A percentile compares a stretch with the other conserved stretches of the same genome.
Conservation (phyloP, 1,140 invertebrate genomes). For the Telenomus remus region DNA sequence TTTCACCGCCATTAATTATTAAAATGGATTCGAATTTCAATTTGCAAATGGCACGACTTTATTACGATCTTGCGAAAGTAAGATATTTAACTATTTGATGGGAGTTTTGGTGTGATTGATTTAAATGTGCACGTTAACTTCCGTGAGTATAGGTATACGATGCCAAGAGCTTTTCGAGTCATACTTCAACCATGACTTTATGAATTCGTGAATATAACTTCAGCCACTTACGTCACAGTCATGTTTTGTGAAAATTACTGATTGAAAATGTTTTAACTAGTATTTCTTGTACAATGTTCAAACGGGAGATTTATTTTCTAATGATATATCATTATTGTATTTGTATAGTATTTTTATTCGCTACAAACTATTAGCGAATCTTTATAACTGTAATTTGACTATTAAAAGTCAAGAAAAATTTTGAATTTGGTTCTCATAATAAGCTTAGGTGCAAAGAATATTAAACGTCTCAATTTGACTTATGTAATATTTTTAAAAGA, state of each 20-base stretch:
- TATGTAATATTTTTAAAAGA: too few relatives aligned
- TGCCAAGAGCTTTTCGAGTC: conserved; percentile 5
- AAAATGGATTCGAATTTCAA: neutral
- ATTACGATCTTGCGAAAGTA: conserved; percentile 18
- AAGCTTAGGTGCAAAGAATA: too few relatives aligned
- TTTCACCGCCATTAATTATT: conserved; percentile 30
- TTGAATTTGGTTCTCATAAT: too few relatives aligned
- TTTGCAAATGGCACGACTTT: conserved; percentile 5
- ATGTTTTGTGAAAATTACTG: neutral
- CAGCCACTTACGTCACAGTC: conserved; percentile 5
- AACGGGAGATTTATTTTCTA: conserved; percentile 1
- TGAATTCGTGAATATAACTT: conserved; percentile 6
- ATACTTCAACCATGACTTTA: conserved; percentile 6
- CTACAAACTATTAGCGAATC: too few relatives aligned
- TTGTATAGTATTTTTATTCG: too few relatives aligned
- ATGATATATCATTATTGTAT: neutral
- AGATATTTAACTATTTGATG: conserved; percentile 11
- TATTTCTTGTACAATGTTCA: neutral
- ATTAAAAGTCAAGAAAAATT: too few relatives aligned
- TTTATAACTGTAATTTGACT: too few relatives aligned
- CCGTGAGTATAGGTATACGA: conserved; percentile 17
- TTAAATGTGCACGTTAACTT: conserved; percentile 7
- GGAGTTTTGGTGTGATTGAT: conserved; percentile 1
- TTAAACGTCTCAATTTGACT: too few relatives aligned
- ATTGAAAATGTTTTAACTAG: neutral